Percentiles rank a stretch among this genome's conserved stretches.
Conservation (phyloP, 2,888 invertebrate species). For the Antheraea yamamai region DNA sequence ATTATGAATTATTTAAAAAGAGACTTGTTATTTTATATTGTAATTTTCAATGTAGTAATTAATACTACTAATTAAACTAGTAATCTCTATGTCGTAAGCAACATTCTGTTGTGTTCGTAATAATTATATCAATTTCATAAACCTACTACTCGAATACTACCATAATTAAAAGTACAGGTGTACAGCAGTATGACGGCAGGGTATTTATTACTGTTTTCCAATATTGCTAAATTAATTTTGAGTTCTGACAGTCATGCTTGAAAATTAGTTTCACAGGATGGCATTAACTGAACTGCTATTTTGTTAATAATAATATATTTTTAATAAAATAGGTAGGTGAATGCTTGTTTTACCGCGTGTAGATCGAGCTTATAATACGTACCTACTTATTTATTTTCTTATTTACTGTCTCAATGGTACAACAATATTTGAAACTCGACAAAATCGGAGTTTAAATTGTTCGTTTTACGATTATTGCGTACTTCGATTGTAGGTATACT, state of each 20-base stretch:
- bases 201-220: no score
- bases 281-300: background rate
- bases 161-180: background rate
- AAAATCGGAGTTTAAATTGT: conserved; percentile 73
- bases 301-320: background rate
- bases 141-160: background rate
- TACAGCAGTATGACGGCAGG: no score
- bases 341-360: background rate
- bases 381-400: conserved; percentile 27
- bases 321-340: background rate
- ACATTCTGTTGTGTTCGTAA: background rate
- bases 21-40: background rate
- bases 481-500: conserved; percentile 71
- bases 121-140: background rate
- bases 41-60: background rate
- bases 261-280: background rate
- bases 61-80: no score
- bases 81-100: background rate
- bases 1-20: background rate
- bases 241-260: background rate
- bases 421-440: conserved; percentile 62
- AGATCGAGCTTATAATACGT: conserved; percentile 13
- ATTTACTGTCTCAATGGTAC: conserved; percentile 50
- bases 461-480: conserved; percentile 73
- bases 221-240: background rate